phyloP scores from a whole-genome alignment of 2,797 vertebrate species.

The Melopsittacus undulatus region DNA sequence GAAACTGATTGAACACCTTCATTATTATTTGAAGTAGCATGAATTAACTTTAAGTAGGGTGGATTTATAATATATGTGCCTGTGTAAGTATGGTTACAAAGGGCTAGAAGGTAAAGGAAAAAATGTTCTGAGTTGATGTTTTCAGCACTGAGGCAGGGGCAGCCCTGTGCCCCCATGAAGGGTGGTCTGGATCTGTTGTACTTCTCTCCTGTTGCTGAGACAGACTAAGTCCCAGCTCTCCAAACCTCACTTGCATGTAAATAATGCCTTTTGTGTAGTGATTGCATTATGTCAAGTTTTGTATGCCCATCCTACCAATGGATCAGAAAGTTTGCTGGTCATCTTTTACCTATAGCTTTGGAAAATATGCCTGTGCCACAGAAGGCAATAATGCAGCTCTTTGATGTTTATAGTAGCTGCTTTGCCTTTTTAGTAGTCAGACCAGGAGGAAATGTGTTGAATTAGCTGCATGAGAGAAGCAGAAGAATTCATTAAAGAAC shows the following conservation, averaged over 20 bases:
- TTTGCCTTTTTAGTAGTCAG: slow-evolving; percentile 62
- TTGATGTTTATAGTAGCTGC: slow-evolving; percentile 65
- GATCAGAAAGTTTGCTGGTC: slow-evolving; percentile 1
- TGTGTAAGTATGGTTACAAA: not conserved
- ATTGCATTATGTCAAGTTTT: not conserved
- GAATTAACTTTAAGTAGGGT: not conserved
- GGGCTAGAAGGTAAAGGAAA: not conserved
- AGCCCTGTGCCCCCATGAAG: not conserved
- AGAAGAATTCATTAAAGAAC: slow-evolving; percentile 71
- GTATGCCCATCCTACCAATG: not conserved
- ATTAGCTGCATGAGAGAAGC: slow-evolving; percentile 70
- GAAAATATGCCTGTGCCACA: slow-evolving; percentile 47
- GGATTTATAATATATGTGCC: not conserved
- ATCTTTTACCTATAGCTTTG: slow-evolving; percentile 61
- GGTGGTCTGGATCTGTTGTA: not conserved
- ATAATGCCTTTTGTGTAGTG: not conserved
- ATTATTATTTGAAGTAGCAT: not conserved
- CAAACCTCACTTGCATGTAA: not conserved
- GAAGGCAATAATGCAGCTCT: slow-evolving; percentile 16
- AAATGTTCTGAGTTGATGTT: not conserved
- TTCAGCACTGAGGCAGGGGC: not conserved
- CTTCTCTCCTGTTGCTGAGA: not conserved
- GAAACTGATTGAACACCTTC: not conserved
- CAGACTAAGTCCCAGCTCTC: not conserved
- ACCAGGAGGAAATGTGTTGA: slow-evolving; percentile 64